These are phyloP conservation scores for Drosophila siamana DNA, from an alignment of 2,888 invertebrate genomes.

Conservation along the genomic window DNA sequence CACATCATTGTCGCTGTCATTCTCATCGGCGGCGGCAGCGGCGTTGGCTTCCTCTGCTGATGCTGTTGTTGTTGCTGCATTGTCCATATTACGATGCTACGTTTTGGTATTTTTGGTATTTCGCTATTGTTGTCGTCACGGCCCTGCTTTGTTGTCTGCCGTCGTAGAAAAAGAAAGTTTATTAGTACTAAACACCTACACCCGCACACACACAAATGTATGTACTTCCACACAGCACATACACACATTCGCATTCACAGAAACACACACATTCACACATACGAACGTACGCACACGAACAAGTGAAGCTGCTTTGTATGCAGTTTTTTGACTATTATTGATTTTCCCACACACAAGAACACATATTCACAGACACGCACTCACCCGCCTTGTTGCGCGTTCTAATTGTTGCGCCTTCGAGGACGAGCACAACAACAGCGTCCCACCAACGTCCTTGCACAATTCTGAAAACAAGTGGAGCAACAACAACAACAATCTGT, in stretches of 20 bases:
- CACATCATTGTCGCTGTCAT: conserved; percentile 85
- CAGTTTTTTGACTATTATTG: conserved; percentile 67
- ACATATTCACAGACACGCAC: conserved; percentile 25
- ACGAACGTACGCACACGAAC: conserved; percentile 22
- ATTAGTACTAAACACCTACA: conserved; percentile 64
- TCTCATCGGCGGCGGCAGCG: conserved; percentile 72
- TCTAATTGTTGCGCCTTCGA: conserved; percentile 76
- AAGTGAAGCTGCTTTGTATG: conserved; percentile 47
- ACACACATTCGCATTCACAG: conserved; percentile 25
- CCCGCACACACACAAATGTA: conserved; percentile 7
- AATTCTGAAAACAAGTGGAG: conserved; percentile 38
- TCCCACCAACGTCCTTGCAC: conserved; percentile 57
- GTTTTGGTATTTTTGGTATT: conserved; percentile 53
- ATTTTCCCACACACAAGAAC: conserved; percentile 60
- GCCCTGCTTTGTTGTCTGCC: conserved; percentile 22
- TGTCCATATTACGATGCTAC: conserved; percentile 68
- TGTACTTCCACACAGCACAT: conserved; percentile 13
- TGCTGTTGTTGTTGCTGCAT: conserved; percentile 35
- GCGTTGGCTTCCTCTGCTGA: conserved; percentile 10
- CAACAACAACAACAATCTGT: conserved; percentile 22
- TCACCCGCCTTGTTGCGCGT: conserved; percentile 66
- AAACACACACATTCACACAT: conserved; percentile 17
- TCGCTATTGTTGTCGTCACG: conserved; percentile 27
- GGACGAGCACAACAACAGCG: conserved; percentile 53
- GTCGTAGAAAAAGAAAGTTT: conserved; percentile 78